Percentiles rank a stretch among this genome's conserved stretches.
Conservation (phyloP, 1,140 invertebrate species). For the Pogonognathellus flavescens region DNA sequence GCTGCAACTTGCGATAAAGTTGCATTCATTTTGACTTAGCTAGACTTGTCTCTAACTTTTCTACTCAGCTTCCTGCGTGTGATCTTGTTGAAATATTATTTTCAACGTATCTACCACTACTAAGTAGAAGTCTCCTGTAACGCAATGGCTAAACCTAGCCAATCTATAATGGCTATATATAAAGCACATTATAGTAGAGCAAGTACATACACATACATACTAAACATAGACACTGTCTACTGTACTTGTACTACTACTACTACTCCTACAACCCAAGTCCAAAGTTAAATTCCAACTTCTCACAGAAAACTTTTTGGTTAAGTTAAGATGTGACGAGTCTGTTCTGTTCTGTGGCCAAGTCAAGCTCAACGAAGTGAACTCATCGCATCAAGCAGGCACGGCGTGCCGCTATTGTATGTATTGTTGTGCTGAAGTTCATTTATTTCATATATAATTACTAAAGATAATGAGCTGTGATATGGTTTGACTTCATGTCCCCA, state of each 20-base stretch:
- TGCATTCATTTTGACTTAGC: slow-evolving; percentile 13
- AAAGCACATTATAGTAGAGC: no score
- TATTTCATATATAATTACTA: slow-evolving; percentile 56
- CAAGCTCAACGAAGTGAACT: slow-evolving; percentile 45
- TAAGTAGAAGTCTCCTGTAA: no score
- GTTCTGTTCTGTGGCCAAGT: slow-evolving; percentile 33
- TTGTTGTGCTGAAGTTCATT: slow-evolving; percentile 57
- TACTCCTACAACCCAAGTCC: no score
- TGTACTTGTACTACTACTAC: no score
- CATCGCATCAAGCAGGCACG: slow-evolving; percentile 42
- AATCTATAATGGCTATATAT: no score
- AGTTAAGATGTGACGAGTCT: slow-evolving; percentile 35
- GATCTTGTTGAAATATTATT: no score
- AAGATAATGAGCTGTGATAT: slow-evolving; percentile 59
- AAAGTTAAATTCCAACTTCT: slow-evolving; percentile 1
- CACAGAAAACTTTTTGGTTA: slow-evolving; percentile 28
- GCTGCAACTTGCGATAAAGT: slow-evolving; percentile 28
- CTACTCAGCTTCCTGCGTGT: slow-evolving; percentile 1
- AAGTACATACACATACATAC: no score
- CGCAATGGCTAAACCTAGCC: no score
- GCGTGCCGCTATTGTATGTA: slow-evolving; percentile 37
- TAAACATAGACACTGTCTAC: no score
- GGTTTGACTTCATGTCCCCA: slow-evolving; percentile 44
- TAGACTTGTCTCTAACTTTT: background rate
- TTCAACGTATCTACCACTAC: no score